phyloP scores from a whole-genome alignment of 2,797 vertebrate genomes.

The Bradypodion ventrale region DNA sequence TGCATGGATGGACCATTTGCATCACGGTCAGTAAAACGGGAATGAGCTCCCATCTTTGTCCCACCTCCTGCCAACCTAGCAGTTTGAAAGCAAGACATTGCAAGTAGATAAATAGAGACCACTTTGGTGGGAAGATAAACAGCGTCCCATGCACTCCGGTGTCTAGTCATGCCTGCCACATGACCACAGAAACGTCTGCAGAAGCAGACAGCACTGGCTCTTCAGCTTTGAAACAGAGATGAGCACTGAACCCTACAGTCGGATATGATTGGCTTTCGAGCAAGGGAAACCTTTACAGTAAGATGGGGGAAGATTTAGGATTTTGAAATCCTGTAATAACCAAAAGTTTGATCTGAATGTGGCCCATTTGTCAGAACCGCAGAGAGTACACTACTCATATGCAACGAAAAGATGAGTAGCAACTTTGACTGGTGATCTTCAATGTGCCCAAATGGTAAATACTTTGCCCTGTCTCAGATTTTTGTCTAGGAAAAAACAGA shows the following conservation, averaged over 20 bases:
- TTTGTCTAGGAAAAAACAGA: neutral
- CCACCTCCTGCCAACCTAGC: no score
- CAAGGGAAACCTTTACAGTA: no score
- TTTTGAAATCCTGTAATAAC: neutral
- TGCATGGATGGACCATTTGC: neutral
- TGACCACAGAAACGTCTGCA: no score
- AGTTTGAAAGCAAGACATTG: no score
- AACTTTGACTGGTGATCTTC: neutral
- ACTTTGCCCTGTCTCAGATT: neutral
- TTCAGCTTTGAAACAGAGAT: no score
- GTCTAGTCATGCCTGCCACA: no score
- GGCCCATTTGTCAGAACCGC: neutral
- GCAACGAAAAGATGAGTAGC: neutral
- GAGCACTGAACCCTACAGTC: no score
- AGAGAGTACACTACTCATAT: neutral
- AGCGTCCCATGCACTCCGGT: no score
- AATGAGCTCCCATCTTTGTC: neutral
- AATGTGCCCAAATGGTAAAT: neutral
- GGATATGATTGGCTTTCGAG: no score
- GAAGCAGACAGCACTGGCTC: no score
- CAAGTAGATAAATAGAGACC: no score
- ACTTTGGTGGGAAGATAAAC: no score
- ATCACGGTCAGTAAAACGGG: neutral
- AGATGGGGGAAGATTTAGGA: neutral
- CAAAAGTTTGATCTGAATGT: neutral